Conservation (phyloP, 2,888 invertebrate genomes). For the Synanthedon andrenaeformis region DNA sequence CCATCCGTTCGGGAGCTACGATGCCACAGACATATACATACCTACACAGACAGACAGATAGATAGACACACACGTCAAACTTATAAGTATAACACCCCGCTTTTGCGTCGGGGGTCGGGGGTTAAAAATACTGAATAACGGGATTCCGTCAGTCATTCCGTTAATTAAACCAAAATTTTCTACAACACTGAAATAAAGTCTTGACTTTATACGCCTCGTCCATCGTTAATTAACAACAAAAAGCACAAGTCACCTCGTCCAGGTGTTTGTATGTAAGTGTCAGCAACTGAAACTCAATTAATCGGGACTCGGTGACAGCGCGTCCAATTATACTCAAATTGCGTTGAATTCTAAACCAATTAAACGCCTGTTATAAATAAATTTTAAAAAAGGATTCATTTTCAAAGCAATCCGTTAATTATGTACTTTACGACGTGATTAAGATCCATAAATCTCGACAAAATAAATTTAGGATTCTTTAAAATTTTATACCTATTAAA, state of each 20-base stretch:
- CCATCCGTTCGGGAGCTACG: too few relatives aligned
- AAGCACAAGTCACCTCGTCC: too few relatives aligned
- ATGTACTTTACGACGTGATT: not conserved
- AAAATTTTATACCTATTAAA: too few relatives aligned
- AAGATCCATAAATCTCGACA: too few relatives aligned
- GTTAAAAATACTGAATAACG: not conserved
- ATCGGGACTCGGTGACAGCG: conserved; percentile 21
- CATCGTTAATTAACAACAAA: not conserved
- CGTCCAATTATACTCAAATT: conserved; percentile 28
- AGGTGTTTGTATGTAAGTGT: not conserved
- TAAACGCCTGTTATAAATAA: conserved; percentile 10
- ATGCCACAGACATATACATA: too few relatives aligned
- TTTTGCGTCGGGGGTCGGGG: too few relatives aligned
- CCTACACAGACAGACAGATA: too few relatives aligned
- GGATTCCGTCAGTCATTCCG: not conserved
- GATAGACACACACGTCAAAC: too few relatives aligned
- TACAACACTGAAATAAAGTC: too few relatives aligned
- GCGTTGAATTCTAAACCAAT: conserved; percentile 23
- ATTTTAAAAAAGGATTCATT: conserved; percentile 9
- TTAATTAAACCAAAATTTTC: not conserved
- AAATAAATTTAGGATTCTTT: too few relatives aligned
- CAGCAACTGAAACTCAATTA: conserved; percentile 19
- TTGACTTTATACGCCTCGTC: not conserved
- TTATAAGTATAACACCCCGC: too few relatives aligned
- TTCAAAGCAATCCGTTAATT: conserved; percentile 3